Base-by-base conservation (phyloP, 2,797 vertebrate genomes). In the Columba guinea region DNA sequence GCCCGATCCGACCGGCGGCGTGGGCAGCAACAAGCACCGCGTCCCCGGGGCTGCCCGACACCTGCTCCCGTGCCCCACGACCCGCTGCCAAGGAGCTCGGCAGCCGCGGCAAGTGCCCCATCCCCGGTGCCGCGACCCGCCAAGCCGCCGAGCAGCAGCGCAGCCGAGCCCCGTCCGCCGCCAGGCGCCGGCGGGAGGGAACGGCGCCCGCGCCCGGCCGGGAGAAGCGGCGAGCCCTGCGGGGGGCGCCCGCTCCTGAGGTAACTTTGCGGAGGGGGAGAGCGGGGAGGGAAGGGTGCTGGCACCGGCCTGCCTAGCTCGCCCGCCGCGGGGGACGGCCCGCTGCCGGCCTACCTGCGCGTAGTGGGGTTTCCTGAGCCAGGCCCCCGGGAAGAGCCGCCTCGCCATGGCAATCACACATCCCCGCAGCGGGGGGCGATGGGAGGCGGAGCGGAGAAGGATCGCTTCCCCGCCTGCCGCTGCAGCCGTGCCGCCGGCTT, bases 351-450 rank as follows among this genome's bases (percentile, higher is more conserved):
- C 98, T 99, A 99, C 99, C 99, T 99, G 99, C 90, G 98, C 94
- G 96, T 98, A 97, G 91, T 97, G 98, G 95, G 98, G 98, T 94
- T 98, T 99, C 95, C 98, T 98, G 77, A 98, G 98, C 98, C 98
- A 97, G 97, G 98, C 97, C 98, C 98, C 98, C 96, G 98, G 97
- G 97, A 98, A 98, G 97, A 98, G 97, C 98, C 97, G 97, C 97
- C 98, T 98, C 94, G 99, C 99, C 99, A 99, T 99, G 98, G 98
- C 97, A 97, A 94, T 98, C 97, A 97, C 98, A 99, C 99, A 98
- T 98, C 98, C 98, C 98, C 95, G 82, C 96, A 98, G 97, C 94
- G 82, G 90, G 90, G 74, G 88, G 88, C 77, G 77, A 73, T 35
- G 53, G 73, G 90, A 89, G 93, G 90, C 77, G 93, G 93, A 93